A percentile compares a stretch with the other conserved stretches of the same genome.
phyloP scores from a whole-genome alignment of 2,113 vertebrate genomes.

The human region GRCh38 chr2:58746001-58746500 shows the following conservation, averaged over 20 bases:
- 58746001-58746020: background rate
- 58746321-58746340: background rate
- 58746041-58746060: background rate
- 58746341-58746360: background rate
- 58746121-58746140: background rate
- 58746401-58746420: background rate
- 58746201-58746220: background rate
- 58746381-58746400: background rate
- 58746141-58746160: background rate
- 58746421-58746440: background rate
- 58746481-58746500: background rate
- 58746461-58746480: background rate
- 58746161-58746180: background rate
- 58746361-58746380: background rate
- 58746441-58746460: background rate
- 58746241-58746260: background rate
- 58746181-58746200: background rate
- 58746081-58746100: background rate
- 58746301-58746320: background rate
- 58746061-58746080: constrained; percentile 40
- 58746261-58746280: background rate
- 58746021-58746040: background rate
- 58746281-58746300: background rate
- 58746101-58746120: background rate
- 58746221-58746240: background rate